phyloP scores from a whole-genome alignment of 2,113 vertebrate species.

The Candoia aspera region DNA sequence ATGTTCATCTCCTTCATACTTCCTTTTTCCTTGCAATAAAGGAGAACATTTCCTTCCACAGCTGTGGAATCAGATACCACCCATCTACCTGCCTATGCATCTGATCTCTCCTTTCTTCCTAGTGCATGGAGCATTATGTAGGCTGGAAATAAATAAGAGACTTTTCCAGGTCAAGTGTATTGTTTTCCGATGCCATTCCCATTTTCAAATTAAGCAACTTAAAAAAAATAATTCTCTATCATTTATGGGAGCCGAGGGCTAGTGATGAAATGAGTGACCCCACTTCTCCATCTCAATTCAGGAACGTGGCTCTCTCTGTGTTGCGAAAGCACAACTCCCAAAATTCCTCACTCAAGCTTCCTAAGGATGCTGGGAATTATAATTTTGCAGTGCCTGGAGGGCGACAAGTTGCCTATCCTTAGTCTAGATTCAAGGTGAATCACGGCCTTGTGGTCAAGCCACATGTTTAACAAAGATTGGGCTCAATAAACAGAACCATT shows the following conservation, averaged over 20 bases:
- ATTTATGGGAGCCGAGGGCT: background rate
- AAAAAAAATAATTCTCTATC: background rate
- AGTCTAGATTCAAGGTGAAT: too few relatives aligned
- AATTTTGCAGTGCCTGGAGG: too few relatives aligned
- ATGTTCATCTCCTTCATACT: conserved; percentile 59
- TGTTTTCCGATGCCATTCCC: background rate
- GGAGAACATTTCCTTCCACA: conserved; percentile 58
- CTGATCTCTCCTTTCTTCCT: background rate
- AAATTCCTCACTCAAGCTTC: too few relatives aligned
- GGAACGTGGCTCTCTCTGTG: too few relatives aligned
- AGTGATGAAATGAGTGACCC: background rate
- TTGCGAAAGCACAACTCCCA: too few relatives aligned
- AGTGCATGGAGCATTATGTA: background rate
- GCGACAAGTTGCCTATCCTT: too few relatives aligned
- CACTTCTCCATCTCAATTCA: background rate
- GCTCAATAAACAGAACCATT: too few relatives aligned
- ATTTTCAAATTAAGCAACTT: background rate
- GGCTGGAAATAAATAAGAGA: background rate
- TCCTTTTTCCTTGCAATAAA: conserved; percentile 37
- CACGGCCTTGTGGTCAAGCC: too few relatives aligned
- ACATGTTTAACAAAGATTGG: too few relatives aligned
- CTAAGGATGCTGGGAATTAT: too few relatives aligned
- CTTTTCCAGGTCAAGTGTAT: background rate
- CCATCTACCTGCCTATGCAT: background rate
- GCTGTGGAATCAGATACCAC: background rate